Evolutionary conservation across 2,113 vertebrate genomes (phyloP).

Genomic region (Arvicanthis niloticus): DNA sequence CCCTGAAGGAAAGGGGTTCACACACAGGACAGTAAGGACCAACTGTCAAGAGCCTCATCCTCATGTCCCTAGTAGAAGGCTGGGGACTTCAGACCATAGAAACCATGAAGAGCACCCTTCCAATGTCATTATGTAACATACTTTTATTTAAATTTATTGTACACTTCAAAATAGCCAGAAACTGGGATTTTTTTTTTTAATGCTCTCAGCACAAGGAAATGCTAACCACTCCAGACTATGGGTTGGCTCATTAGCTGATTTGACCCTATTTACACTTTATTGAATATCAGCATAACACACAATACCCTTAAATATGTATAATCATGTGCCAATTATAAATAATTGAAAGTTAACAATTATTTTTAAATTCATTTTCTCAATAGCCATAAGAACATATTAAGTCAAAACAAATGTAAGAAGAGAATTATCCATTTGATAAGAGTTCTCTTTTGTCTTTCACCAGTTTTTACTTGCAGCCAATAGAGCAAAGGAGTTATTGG

Average conservation of each 20-base stretch:
- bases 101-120: background rate
- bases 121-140: background rate
- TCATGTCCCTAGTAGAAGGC: background rate
- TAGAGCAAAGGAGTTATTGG: background rate
- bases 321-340: background rate
- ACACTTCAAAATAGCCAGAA: background rate
- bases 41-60: accelerated
- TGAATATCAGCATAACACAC: background rate
- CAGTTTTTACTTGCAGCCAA: background rate
- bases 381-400: background rate
- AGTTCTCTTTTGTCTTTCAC: background rate
- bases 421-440: background rate
- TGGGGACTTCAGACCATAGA: background rate
- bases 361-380: background rate
- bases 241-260: background rate
- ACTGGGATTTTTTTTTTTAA: background rate
- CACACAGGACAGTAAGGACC: background rate
- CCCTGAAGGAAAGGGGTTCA: accelerated
- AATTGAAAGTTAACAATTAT: background rate
- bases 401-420: background rate
- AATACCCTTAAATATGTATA: background rate
- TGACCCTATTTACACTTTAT: background rate
- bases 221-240: background rate
- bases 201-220: background rate
- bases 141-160: background rate